These are phyloP conservation scores for Cheilosia urbana DNA, from an alignment of 2,888 invertebrate species.

Conservation along the genomic window DNA sequence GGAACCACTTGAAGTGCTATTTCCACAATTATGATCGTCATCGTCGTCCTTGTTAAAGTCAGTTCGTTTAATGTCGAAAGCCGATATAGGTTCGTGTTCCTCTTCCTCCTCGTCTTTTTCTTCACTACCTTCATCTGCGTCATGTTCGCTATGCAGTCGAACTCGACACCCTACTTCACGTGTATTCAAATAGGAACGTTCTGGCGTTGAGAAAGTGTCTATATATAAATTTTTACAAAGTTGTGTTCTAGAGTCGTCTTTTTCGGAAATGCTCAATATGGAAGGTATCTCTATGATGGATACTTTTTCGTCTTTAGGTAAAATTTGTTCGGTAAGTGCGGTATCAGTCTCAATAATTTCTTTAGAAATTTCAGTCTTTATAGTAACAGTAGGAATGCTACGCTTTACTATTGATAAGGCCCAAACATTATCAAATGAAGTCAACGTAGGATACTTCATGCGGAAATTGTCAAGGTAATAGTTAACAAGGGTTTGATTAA, in stretches of 20 bases:
- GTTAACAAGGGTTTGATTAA: slow-evolving; percentile 35
- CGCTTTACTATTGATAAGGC: slow-evolving; percentile 23
- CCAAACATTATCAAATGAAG: slow-evolving; percentile 37
- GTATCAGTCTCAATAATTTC: slow-evolving; percentile 51
- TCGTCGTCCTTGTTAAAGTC: slow-evolving; percentile 84
- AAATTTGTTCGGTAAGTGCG: slow-evolving; percentile 19
- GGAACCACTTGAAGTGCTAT: slow-evolving; percentile 85
- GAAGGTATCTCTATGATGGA: slow-evolving; percentile 3
- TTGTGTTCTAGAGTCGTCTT: slow-evolving; percentile 19
- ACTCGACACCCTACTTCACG: slow-evolving; percentile 43
- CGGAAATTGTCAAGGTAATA: slow-evolving; percentile 50
- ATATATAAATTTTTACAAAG: slow-evolving; percentile 79
- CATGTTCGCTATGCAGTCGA: slow-evolving; percentile 84
- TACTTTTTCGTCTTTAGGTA: slow-evolving; percentile 7
- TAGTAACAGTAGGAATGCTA: slow-evolving; percentile 20
- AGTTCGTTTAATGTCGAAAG: slow-evolving; percentile 81
- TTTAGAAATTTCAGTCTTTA: slow-evolving; percentile 41
- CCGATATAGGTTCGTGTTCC: slow-evolving; percentile 67
- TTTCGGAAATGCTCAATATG: background rate
- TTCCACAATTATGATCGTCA: slow-evolving; percentile 87
- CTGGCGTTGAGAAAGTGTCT: slow-evolving; percentile 86
- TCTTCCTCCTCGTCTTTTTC: slow-evolving; percentile 82
- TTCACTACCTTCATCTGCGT: slow-evolving; percentile 85
- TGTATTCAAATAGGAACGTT: slow-evolving; percentile 9
- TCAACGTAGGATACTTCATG: slow-evolving; percentile 29